Evolutionary conservation across 2,113 vertebrate species (phyloP), one percentile per base, ranked within the genome.

Genomic region (Romanogobio albipinnatus): DNA sequence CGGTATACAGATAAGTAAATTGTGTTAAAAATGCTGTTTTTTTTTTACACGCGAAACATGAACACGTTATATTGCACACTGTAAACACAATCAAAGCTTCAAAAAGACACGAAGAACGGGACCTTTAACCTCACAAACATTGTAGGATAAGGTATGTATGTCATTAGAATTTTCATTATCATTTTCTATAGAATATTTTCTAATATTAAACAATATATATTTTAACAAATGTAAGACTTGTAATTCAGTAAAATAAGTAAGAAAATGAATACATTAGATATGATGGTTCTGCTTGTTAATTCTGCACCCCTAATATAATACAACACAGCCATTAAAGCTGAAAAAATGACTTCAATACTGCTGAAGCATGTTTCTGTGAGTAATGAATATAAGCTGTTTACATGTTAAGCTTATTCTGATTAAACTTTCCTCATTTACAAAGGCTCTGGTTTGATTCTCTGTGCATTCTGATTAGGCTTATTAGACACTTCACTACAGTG

Each of bases 351-450:
- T 62, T 26, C 6, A 47, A 62, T 62, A 62, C 24, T 62, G 76
- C 58, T 62, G 36, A 62, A 17, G 43, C 58, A 64, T 79, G 33
- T 78, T 78, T 43, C 19, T 24, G 36, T 14, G 29, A 43, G 19
- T 47, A 80, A 80, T 62, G 77, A 80, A 39, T 19, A 26, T 47
- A 80, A 47, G 39, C 58, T 45, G 58, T 80, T 62, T 80, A 45
- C 13, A 80, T 61, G 76, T 80, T 11, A 1, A 76, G 49, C 17
- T 76, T 39, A 39, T 58, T 79, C 14, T 45, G 77, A 80, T 80
- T 47, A 62, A 64, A 15, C 4, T 62, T 45, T 13, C 39, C 43
- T 80, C 77, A 64, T 64, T 80, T 80, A 45, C n/a, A 80, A 17
- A 47, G 39, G 39, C n/a, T 79, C 24, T 45, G 53, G 19, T 22